Conservation (phyloP, 1,140 invertebrate species). For the Vollenhovia emeryi region DNA sequence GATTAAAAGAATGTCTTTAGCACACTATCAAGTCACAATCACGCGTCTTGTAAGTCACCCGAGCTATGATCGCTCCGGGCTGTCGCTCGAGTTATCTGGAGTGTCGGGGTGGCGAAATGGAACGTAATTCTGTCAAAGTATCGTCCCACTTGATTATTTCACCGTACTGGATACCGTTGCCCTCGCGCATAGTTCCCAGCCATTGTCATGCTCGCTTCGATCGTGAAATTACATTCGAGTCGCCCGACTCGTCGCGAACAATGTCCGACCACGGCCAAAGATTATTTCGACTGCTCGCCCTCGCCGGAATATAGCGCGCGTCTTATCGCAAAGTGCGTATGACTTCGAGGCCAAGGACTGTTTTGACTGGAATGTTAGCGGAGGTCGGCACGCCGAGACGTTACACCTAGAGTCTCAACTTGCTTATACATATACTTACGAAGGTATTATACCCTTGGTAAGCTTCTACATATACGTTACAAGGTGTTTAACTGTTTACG, state of each 20-base stretch:
- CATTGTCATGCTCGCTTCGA: background rate
- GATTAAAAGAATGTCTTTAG: background rate
- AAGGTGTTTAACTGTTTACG: background rate
- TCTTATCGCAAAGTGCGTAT: background rate
- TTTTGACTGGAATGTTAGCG: background rate
- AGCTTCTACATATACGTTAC: background rate
- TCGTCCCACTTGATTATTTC: background rate
- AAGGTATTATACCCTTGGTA: background rate
- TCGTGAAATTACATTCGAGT: background rate
- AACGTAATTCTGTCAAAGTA: background rate
- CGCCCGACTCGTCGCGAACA: background rate
- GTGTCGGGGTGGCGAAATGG: background rate
- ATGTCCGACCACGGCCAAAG: background rate
- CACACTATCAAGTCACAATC: background rate
- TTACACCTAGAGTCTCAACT: background rate
- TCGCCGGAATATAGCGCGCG: background rate
- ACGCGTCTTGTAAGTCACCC: background rate
- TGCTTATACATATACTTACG: background rate
- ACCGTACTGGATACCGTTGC: background rate
- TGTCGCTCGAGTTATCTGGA: too few species aligned
- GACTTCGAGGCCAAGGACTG: background rate
- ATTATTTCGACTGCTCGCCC: background rate
- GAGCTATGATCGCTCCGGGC: background rate
- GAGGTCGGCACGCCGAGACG: background rate
- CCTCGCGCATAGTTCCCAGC: background rate